Conservation (phyloP, 2,888 invertebrate genomes). For the Byasa hedistus region DNA sequence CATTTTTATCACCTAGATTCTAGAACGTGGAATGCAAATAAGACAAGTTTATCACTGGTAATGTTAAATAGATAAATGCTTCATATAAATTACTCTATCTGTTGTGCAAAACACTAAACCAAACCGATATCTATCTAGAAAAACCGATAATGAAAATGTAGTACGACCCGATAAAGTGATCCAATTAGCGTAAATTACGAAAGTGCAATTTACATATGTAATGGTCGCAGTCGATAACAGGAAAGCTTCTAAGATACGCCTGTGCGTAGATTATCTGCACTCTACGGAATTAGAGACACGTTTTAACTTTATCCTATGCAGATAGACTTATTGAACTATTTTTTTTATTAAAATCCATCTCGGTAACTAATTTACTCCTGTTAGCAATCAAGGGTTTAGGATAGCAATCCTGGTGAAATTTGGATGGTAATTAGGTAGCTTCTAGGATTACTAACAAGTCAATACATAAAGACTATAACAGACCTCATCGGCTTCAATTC, state of each 20-base stretch:
- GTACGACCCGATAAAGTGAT: slow-evolving; percentile 15
- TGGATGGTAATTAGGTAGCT: no score
- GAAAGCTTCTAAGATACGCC: slow-evolving; percentile 28
- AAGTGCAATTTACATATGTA: slow-evolving; percentile 30
- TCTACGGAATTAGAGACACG: slow-evolving; percentile 17
- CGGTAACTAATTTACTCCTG: no score
- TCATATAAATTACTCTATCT: background rate
- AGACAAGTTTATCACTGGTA: background rate
- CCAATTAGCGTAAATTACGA: slow-evolving; percentile 29
- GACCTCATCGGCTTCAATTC: no score
- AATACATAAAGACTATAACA: no score
- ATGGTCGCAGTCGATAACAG: slow-evolving; percentile 25
- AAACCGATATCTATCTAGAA: slow-evolving; percentile 15
- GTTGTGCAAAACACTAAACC: background rate
- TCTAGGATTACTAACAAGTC: no score
- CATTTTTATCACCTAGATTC: no score
- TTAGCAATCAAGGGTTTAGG: no score
- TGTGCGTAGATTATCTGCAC: slow-evolving; percentile 21
- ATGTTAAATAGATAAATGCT: background rate
- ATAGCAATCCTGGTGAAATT: no score
- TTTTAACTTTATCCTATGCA: slow-evolving; percentile 16
- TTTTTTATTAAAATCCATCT: no score
- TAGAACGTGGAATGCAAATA: no score
- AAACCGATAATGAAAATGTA: slow-evolving; percentile 25
- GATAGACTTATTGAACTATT: background rate